Evolutionary conservation across 2,888 invertebrate genomes (phyloP), one percentile per base, ranked within the genome.

Genomic region (Trachelus troglodyta): DNA sequence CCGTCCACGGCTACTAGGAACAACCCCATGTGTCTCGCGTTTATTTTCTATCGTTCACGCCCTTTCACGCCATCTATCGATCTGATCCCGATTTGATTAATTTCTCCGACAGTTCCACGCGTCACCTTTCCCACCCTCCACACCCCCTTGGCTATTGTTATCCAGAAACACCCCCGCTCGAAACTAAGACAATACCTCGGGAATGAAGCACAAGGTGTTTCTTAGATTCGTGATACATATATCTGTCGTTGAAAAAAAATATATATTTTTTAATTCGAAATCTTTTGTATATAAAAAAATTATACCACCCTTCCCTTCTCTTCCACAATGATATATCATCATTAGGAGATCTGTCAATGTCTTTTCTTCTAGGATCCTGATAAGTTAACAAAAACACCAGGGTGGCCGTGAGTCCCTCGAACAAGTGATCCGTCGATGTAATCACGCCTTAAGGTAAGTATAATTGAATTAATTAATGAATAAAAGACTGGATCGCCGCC

Each of bases 391-490:
- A 9, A 56, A 9, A 56, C 56, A 56, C 56, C 56, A 9, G 56
- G 56, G 56, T 56, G 56, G 56, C 56, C 56, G 69, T 69, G 56
- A 69, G 34, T 37, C 40, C 31, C 71, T 35, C 69, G 73, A 68
- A 34, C 71, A 74, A 34, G 34, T 73, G 40, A 33, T 56, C 75
- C 40, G 73, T 56, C 73, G 75, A 77, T 75, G 75, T n/a, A 33
- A 74, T 78, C 77, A 74, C 74, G 78, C 73, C 73, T 79, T 75
- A 75, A 76, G 69, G 33, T 71, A 69, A 80, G 34, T 75, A 75
- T 80, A 80, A 81, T 80, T 81, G 79, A 81, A 80, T 81, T 76
- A 81, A 79, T 80, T 75, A 80, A 79, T 69, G 77, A 77, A 80
- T 76, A 75, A 77, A 56, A 23, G 56, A 9, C 15, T 56, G 56